Base-by-base conservation (phyloP, 2,113 vertebrate genomes). In the Entomyzon cyanotis region DNA sequence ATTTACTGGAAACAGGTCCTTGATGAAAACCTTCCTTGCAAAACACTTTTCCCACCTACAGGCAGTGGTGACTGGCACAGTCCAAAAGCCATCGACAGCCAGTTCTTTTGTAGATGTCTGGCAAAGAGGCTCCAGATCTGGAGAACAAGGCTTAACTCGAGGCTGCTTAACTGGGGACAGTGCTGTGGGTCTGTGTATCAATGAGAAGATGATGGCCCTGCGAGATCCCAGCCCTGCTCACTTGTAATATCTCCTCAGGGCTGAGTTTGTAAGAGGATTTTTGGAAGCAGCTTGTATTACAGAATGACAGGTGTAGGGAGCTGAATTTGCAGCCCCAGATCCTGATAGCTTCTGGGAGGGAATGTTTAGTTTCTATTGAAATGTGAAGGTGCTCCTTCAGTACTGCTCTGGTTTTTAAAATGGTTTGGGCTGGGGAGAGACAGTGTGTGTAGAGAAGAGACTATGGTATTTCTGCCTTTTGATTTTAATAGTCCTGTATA, bases 1-100 rank as follows among this genome's bases (percentile, higher is more conserved):
- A 58, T 94, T 95, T 95, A 87, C 89, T 95, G 89, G 70, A 87
- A 92, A 39, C 58, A 53, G 70, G 77, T 84, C 62, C 56, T 81
- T 79, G 80, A 49, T 89, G 87, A 87, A 96, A 95, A 82, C 84
- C 69, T 93, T 85, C 62, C 81, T 85, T 82, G 67, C 67, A 79
- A 50, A 58, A 68, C 25, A 2, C 22, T 91, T 73, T 80, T 88
- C 60, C 88, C 81, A 93, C 70, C 74, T 94, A 42, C 37, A 68
- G 91, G 49, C 56, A n/a, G 1, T 33, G 41, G 69, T 68, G 94
- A 60, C n/a, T 92, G 91, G 46, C 58, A 53, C 37, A 27, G n/a
- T 15, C 73, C 84, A 55, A 76, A 85, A 79, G 50, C 70, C 42
- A 85, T 64, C 10, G 8, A 25, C 21, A 59, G 63, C 52, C 68